phyloP scores from a whole-genome alignment of 2,888 invertebrate species.

The Dendrolimus houi region DNA sequence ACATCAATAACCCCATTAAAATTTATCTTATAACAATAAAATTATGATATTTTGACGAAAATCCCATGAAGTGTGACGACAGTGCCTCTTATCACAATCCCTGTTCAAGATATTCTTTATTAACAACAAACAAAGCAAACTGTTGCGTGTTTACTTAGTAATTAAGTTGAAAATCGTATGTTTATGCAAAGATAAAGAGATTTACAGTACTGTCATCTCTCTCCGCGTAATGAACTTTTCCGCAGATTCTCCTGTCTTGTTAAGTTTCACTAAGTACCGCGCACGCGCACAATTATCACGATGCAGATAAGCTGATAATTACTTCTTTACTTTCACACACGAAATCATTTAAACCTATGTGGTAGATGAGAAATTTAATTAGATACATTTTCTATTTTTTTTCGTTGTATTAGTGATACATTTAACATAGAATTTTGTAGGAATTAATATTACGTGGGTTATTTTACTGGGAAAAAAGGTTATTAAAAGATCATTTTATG shows the following conservation, averaged over 20 bases:
- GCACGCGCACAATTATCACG: not conserved
- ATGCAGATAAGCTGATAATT: not conserved
- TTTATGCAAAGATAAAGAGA: constrained; percentile 15
- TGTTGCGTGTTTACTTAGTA: constrained; percentile 13
- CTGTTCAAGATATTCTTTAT: constrained; percentile 6
- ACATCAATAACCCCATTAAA: not conserved
- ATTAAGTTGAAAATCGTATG: constrained; percentile 11
- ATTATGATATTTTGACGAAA: not conserved
- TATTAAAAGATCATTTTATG: too few relatives aligned
- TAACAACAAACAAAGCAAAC: constrained; percentile 1
- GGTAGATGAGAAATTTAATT: not conserved
- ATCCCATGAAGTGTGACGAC: not conserved
- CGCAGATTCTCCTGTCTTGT: constrained; percentile 6
- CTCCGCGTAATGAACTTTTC: constrained; percentile 16
- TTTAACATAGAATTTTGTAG: too few relatives aligned
- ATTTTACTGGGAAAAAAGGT: too few relatives aligned
- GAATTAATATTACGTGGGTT: too few relatives aligned
- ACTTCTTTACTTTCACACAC: not conserved
- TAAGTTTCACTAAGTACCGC: not conserved
- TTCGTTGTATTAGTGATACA: too few relatives aligned
- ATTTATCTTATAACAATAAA: not conserved
- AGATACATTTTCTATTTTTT: not conserved
- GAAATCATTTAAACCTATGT: not conserved
- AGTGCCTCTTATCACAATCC: constrained; percentile 7
- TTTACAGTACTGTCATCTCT: constrained; percentile 20